Evolutionary conservation across 2,113 vertebrate genomes (phyloP).

Genomic region (Carassius gibelio): DNA sequence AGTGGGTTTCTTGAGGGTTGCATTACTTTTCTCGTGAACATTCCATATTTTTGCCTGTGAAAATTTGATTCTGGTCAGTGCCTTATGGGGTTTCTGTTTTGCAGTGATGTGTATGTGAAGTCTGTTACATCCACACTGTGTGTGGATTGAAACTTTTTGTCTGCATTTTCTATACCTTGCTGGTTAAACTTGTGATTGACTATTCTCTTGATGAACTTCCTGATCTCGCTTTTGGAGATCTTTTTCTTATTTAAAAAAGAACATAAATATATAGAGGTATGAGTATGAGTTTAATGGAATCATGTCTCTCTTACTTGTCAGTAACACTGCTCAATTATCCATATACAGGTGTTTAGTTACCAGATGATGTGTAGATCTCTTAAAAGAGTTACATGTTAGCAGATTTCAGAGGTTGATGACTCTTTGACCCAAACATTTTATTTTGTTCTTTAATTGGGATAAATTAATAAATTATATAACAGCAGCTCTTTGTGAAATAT

Average conservation of each 20-base stretch:
- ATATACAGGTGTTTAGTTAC: not conserved
- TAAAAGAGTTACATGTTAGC: not conserved
- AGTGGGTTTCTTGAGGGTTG: not conserved
- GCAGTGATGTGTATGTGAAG: slow-evolving; percentile 4
- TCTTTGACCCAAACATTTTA: not conserved
- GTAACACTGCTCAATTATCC: not conserved
- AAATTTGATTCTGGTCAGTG: not conserved
- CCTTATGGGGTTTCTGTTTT: not conserved
- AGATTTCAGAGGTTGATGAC: not conserved
- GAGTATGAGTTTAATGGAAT: not conserved
- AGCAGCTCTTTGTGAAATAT: not conserved
- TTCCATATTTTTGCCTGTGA: not conserved
- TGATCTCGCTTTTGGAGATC: not conserved
- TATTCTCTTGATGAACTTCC: not conserved
- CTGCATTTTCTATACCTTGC: slow-evolving; percentile 10
- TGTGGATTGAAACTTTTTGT: not conserved
- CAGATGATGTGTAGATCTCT: not conserved
- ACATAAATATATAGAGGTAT: not conserved
- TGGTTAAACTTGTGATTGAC: not conserved
- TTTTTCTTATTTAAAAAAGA: not conserved
- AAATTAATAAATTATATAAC: slow-evolving; percentile 27
- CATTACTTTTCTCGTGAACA: not conserved
- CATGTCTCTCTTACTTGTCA: not conserved
- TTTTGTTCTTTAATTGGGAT: not conserved
- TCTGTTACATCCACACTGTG: slow-evolving; percentile 29